These are phyloP conservation scores for Anser cygnoides DNA, from an alignment of 2,113 vertebrate species.

Conservation along the genomic window DNA sequence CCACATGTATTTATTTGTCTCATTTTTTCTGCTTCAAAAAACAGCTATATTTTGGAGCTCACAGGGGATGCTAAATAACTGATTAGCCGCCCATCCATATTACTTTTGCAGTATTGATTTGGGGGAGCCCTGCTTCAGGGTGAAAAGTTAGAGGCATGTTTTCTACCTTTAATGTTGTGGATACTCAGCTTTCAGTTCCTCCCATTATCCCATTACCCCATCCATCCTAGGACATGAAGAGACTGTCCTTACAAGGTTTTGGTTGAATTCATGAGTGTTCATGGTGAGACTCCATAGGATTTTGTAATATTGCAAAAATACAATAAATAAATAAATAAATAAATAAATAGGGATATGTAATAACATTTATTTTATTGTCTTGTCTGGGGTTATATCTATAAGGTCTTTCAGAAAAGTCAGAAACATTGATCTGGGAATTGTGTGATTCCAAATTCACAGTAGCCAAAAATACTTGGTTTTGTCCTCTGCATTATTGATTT, in stretches of 20 bases:
- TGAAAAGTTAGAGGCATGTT: not conserved
- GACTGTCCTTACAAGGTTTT: not conserved
- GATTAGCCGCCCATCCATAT: not conserved
- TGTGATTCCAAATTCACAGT: not conserved
- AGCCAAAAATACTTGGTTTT: not conserved
- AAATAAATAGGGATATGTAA: too few relatives aligned
- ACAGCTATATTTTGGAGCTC: not conserved
- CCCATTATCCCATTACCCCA: not conserved
- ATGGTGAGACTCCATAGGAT: not conserved
- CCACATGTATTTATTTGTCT: not conserved
- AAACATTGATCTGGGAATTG: not conserved
- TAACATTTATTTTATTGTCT: not conserved
- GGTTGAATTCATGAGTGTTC: not conserved
- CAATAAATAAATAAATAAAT: too few relatives aligned
- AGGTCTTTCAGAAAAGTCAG: not conserved
- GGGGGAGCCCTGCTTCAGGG: rapidly evolving
- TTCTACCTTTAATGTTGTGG: not conserved
- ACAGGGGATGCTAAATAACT: not conserved
- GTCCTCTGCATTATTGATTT: not conserved
- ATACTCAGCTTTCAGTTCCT: not conserved
- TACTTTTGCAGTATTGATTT: not conserved
- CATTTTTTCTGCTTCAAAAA: not conserved
- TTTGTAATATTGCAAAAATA: not conserved
- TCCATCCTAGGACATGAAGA: not conserved
- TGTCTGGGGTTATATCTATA: not conserved